Percentiles rank a stretch among this genome's conserved stretches.
Evolutionary conservation across 2,797 vertebrate genomes (phyloP).

Genomic region (Coregonus sp.): DNA sequence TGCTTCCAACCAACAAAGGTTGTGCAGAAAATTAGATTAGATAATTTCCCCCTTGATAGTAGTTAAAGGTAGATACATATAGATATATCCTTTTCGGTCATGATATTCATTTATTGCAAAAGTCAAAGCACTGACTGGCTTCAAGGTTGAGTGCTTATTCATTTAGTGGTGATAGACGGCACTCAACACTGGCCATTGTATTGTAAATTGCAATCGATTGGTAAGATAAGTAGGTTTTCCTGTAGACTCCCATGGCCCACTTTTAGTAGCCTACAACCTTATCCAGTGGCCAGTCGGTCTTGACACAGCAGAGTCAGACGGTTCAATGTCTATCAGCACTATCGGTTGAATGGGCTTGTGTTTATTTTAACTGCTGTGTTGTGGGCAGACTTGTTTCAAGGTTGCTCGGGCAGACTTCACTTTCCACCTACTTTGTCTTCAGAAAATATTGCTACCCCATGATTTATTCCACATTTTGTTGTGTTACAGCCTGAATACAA

Average conservation of each 20-base stretch:
- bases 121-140: not conserved
- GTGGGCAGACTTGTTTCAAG: conserved; percentile 5
- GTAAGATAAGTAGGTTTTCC: not conserved
- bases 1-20: conserved; percentile 26
- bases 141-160: not conserved
- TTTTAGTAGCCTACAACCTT: not conserved
- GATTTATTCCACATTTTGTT: no score
- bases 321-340: conserved; percentile 39
- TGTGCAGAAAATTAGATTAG: conserved; percentile 22
- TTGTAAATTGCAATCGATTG: not conserved
- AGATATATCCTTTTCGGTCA: not conserved
- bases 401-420: conserved; percentile 17
- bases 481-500: no score
- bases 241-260: no score
- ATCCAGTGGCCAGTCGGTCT: conserved; percentile 1
- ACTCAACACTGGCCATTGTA: not conserved
- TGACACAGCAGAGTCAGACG: conserved; percentile 40
- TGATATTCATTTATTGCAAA: not conserved
- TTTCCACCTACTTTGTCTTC: conserved; percentile 46
- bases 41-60: not conserved
- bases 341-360: conserved; percentile 36
- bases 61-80: no score
- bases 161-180: not conserved
- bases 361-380: conserved; percentile 54
- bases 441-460: no score